Base-by-base conservation (phyloP, 1,140 invertebrate genomes). In the Drosophila malerkotliana region DNA sequence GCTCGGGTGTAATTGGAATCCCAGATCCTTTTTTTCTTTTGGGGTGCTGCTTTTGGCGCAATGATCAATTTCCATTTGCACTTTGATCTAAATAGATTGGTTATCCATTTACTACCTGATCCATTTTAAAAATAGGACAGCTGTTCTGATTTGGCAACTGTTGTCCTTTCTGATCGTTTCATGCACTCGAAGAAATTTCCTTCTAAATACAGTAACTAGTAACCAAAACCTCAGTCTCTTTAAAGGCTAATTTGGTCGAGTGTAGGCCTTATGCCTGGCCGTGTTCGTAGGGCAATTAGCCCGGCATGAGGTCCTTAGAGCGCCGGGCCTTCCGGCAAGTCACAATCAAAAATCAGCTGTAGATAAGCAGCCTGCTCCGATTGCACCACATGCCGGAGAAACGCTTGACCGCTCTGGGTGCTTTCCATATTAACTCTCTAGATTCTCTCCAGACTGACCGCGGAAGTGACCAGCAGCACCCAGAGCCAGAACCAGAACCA, bases 1-100 rank as follows among this genome's bases (percentile, higher is more conserved):
- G 75, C 59, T 71, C 55, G 10, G 56, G 49, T 68, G 81, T 85
- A 85, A 85, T 85, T 85, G 77, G 81, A 84, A 47, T 57, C 28
- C 51, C 9, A 10, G 18, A 24, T 47, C 18, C 44, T 47, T 3
- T 6, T 6, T 18, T 18, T 26, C 55, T 37, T 37, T 37, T 4
- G 4, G 76, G 77, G 73, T 77, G 77, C 77, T 28, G 69, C 66
- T 77, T 74, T 73, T 80, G 61, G 72, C 79, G 66, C 79, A 44
- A 18, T 44, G 57, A 47, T 76, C 62, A 45, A 49, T 75, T 76
- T 34, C 64, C 60, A 47, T 55, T 68, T 21, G 41, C 63, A 51
- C 63, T 53, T 57, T 49, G 72, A 64, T 69, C 51, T 44, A 41
- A 52, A 34, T 44, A 28, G 21, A 14, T 53, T 64, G 30, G 47